Evolutionary conservation across 1,140 invertebrate species (phyloP).

Genomic region (Nylanderia fulva): DNA sequence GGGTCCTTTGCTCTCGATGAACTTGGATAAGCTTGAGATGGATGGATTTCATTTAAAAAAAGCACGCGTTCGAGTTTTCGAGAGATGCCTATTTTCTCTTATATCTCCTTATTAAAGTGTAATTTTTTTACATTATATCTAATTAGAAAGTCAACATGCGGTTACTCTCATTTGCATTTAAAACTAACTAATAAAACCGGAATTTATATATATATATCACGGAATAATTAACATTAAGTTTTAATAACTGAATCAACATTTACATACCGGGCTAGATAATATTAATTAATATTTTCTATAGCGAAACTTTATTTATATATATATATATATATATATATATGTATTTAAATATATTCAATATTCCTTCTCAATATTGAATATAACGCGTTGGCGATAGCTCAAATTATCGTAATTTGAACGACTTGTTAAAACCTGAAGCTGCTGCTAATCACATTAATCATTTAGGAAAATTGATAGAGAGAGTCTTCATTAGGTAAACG

Average conservation of each 20-base stretch:
- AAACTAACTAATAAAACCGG: background rate
- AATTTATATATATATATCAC: background rate
- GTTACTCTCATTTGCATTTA: background rate
- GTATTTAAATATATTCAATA: too few relatives aligned
- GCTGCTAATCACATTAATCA: background rate
- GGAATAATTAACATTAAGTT: background rate
- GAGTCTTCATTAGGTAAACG: background rate
- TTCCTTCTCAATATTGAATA: background rate
- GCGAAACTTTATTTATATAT: background rate
- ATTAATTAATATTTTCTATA: background rate
- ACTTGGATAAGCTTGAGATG: background rate
- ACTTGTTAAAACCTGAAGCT: background rate
- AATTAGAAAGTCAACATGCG: background rate
- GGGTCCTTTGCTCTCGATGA: background rate
- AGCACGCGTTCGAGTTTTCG: background rate
- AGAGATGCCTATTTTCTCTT: background rate
- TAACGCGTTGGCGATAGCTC: background rate
- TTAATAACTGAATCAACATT: slow-evolving; percentile 2
- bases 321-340: too few relatives aligned
- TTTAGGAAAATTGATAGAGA: background rate
- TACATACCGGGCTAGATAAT: background rate
- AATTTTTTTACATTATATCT: background rate
- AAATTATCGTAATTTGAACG: background rate
- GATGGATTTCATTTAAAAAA: background rate
- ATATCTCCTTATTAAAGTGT: background rate